phyloP scores from a whole-genome alignment of 1,140 invertebrate genomes.

The Apis laboriosa region DNA sequence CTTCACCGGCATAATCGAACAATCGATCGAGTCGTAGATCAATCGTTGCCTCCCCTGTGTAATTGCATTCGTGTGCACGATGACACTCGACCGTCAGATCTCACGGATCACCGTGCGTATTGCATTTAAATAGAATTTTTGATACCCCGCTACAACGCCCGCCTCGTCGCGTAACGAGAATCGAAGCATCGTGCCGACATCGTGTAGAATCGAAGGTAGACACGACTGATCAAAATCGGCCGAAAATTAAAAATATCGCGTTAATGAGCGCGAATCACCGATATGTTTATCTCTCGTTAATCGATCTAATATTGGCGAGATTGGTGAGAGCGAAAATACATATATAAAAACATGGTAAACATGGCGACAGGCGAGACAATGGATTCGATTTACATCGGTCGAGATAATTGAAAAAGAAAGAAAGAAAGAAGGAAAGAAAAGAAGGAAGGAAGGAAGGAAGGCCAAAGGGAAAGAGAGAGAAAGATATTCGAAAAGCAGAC shows the following conservation, averaged over 20 bases:
- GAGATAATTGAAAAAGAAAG: slow-evolving; percentile 2
- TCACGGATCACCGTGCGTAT: slow-evolving; percentile 49
- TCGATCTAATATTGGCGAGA: slow-evolving; percentile 4
- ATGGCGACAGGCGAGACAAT: not conserved
- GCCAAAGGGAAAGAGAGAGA: not conserved
- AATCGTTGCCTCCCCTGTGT: slow-evolving; percentile 55
- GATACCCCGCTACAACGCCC: slow-evolving; percentile 16
- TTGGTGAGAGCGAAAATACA: not conserved
- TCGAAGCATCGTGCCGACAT: slow-evolving; percentile 3
- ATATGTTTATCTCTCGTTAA: slow-evolving; percentile 14
- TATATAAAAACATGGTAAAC: not conserved
- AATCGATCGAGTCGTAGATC: slow-evolving; percentile 57
- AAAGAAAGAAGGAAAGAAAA: too few species aligned
- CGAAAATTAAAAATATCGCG: slow-evolving; percentile 37
- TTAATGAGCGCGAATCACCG: slow-evolving; percentile 24
- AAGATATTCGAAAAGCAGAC: not conserved
- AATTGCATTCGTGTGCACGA: slow-evolving; percentile 71
- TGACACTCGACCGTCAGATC: slow-evolving; percentile 36
- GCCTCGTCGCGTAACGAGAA: slow-evolving; percentile 4
- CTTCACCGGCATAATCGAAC: slow-evolving; percentile 40
- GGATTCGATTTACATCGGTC: not conserved
- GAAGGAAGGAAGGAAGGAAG: not conserved
- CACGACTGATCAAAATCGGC: slow-evolving; percentile 17
- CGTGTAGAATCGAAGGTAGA: not conserved
- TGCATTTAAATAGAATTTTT: slow-evolving; percentile 62